Evolutionary conservation across 2,113 vertebrate species (phyloP).

Genomic region (Plecturocebus donacophilus): DNA sequence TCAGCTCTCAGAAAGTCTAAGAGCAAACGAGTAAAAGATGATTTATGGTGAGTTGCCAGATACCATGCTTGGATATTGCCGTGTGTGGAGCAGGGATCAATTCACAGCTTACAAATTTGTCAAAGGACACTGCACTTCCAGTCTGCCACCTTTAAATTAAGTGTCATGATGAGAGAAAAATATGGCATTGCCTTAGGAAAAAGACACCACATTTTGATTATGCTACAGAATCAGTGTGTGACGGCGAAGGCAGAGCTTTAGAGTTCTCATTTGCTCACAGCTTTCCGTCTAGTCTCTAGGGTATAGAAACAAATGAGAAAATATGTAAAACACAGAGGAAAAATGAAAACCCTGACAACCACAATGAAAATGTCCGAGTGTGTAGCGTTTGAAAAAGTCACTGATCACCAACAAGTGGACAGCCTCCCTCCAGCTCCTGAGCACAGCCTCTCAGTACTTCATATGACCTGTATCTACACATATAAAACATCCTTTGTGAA

Average conservation of each 20-base stretch:
- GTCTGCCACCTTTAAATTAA: slow-evolving; percentile 74
- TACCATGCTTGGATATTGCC: slow-evolving; percentile 34
- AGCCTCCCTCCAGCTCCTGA: neutral
- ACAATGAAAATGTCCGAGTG: neutral
- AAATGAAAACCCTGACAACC: neutral
- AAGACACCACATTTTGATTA: slow-evolving; percentile 67
- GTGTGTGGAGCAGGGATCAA: slow-evolving; percentile 63
- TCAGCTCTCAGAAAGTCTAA: slow-evolving; percentile 52
- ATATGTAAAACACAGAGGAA: neutral
- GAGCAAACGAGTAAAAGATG: slow-evolving; percentile 61
- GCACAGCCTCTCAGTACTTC: neutral
- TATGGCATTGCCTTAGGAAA: slow-evolving; percentile 3
- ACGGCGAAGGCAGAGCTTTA: neutral
- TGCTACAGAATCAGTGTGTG: neutral
- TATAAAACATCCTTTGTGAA: too few species aligned
- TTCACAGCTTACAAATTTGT: slow-evolving; percentile 69
- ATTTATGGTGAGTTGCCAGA: slow-evolving; percentile 67
- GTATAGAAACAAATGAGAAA: neutral
- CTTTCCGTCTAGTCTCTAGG: neutral
- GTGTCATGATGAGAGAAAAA: slow-evolving; percentile 74
- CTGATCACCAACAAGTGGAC: neutral
- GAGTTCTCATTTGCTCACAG: neutral
- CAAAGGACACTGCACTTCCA: slow-evolving; percentile 62
- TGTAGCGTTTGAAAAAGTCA: neutral
- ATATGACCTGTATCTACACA: too few species aligned